Conservation (phyloP, 2,888 invertebrate species). For the Erpobdella octoculata region DNA sequence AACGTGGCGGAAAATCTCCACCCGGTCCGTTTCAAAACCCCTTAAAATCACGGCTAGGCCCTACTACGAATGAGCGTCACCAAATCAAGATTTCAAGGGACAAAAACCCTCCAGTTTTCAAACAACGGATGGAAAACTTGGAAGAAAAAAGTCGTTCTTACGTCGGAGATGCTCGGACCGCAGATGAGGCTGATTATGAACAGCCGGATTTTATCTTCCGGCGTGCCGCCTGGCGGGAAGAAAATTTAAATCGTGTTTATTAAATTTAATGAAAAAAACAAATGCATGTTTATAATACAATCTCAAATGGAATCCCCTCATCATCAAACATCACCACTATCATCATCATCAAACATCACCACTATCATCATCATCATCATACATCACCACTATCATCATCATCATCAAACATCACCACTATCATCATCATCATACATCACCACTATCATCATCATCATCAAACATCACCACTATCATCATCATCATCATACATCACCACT, state of each 20-base stretch:
- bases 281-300: neutral
- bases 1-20: too few species aligned
- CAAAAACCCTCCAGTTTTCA: too few species aligned
- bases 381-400: conserved; percentile 63
- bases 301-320: too few species aligned
- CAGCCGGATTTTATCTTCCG: conserved; percentile 83
- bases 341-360: too few species aligned
- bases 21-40: too few species aligned
- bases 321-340: too few species aligned
- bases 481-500: conserved; percentile 33
- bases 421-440: conserved; percentile 29
- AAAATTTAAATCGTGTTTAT: neutral
- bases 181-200: conserved; percentile 83
- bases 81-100: too few species aligned
- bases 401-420: conserved; percentile 40
- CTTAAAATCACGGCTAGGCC: too few species aligned
- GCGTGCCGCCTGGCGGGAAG: conserved; percentile 62
- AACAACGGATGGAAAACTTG: neutral
- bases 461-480: neutral
- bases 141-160: conserved; percentile 38
- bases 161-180: conserved; percentile 68
- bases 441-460: neutral
- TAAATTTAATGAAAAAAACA: neutral
- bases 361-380: neutral
- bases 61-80: too few species aligned